Evolutionary conservation across 2,113 vertebrate species (phyloP), one percentile per base, ranked within the genome.

Genomic region (Gymnogyps californianus): DNA sequence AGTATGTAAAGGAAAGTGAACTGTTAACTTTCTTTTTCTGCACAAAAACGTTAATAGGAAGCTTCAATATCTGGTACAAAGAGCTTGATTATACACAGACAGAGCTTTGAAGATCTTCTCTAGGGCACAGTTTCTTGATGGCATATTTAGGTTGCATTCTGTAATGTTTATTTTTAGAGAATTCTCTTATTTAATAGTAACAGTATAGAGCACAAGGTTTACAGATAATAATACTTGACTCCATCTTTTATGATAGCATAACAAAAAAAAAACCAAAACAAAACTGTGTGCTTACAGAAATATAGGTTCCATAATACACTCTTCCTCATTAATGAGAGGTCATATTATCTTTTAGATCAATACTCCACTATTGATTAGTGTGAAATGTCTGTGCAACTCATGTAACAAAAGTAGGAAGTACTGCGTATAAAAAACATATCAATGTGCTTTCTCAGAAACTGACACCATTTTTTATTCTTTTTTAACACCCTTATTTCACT

Each of bases 381-480:
- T 42, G n/a, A 92, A 89, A 57, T 61, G 32, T 66, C 52, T 87
- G 11, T 90, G 44, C 6, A 81, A 92, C 17, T 82, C 55, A 34
- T 70, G 6, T 51, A 89, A 58, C 22, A 89, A 77, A 97, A 90
- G 44, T 59, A 94, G 52, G 32, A 96, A 92, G 26, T 49, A 25
- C 20, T 88, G 21, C 24, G 13, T 40, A 58, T 79, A 71, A 90
- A 95, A 94, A 62, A 12, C 5, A 44, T 9, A 57, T 75, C 25
- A 36, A 25, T 32, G 11, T 83, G 5, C 44, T 96, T 97, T 97
- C 78, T 89, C 67, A 96, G 90, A 96, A 94, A 83, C n/a, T 66
- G 44, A 90, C 6, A 61, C 11, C 1, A 52, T 76, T 88, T 95
- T 44, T 44, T 40, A 51, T 89, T 16, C 14, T 79, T 94, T 97